Conservation (phyloP, 2,113 vertebrate genomes). For the Cisticola juncidis region DNA sequence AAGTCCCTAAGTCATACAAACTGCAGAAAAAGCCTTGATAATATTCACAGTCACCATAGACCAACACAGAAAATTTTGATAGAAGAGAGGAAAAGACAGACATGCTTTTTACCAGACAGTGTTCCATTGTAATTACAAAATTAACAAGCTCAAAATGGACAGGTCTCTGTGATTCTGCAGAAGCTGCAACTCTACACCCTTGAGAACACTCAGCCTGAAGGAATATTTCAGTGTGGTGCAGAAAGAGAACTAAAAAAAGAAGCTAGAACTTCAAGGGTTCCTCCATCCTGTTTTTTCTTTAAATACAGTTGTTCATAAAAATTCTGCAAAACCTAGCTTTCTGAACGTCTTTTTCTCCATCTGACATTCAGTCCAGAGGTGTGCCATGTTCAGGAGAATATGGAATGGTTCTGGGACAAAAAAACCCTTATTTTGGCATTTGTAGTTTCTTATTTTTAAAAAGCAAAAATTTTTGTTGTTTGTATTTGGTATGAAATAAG, state of each 20-base stretch:
- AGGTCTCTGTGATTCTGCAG: background rate
- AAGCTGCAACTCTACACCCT: background rate
- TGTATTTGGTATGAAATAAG: background rate
- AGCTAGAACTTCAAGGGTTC: background rate
- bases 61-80: background rate
- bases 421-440: background rate
- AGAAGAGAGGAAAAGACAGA: background rate
- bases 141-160: background rate
- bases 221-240: background rate
- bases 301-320: background rate
- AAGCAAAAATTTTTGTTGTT: background rate
- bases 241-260: background rate
- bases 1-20: background rate
- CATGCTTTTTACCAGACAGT: background rate
- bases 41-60: background rate
- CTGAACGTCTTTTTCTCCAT: rapidly evolving
- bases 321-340: background rate
- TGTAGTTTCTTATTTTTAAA: background rate
- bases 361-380: background rate
- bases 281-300: background rate
- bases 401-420: background rate
- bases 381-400: background rate
- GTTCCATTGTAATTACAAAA: background rate
- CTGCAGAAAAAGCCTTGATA: background rate
- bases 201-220: background rate